Base-by-base conservation (phyloP, 2,888 invertebrate genomes). In the Xylophagus ater region DNA sequence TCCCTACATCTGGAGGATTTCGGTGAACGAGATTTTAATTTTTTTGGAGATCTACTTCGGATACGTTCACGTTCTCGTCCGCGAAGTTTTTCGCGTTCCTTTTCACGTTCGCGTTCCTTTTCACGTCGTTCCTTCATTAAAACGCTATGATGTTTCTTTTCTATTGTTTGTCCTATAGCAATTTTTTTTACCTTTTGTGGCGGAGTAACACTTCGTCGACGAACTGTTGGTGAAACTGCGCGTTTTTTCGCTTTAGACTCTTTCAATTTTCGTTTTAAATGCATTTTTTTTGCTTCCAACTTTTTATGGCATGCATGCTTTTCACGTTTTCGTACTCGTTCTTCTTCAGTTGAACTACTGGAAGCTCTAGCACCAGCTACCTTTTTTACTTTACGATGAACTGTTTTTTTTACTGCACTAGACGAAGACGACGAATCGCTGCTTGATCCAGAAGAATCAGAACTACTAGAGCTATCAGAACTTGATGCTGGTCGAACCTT, bases 311-410 rank as follows among this genome's bases (percentile, higher is more conserved):
- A 64, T 24, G 62, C 60, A 37, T 63, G 60, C 34, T 63, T 63
- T 9, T 61, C 59, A 1, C 63, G 54, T 41, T 64, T 63, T 1
- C 59, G 55, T 2, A 57, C 53, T 34, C 63, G 55, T 39, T 63
- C 59, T 15, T 60, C 72, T 46, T 80, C 81, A 4, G 82, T 79
- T 8, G 79, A 76, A 12, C 72, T 72, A 52, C 73, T 74, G 1
- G 74, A 74, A 53, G 28, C 25, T 7, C 34, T 26, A 5, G 32
- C 26, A 73, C 48, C 70, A 23, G 76, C 67, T 36, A 69, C 43
- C 50, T 62, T 64, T 65, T 74, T 61, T 4, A 19, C 23, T 69
- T 68, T 43, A 71, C 69, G 42, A 66, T 57, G 43, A 65, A 37
- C 43, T 4, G 45, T 13, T 14, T 49, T 48, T 13, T 47, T 48